Evolutionary conservation across 2,797 vertebrate genomes (phyloP).

Genomic region (Parotocinclus haroldoi): DNA sequence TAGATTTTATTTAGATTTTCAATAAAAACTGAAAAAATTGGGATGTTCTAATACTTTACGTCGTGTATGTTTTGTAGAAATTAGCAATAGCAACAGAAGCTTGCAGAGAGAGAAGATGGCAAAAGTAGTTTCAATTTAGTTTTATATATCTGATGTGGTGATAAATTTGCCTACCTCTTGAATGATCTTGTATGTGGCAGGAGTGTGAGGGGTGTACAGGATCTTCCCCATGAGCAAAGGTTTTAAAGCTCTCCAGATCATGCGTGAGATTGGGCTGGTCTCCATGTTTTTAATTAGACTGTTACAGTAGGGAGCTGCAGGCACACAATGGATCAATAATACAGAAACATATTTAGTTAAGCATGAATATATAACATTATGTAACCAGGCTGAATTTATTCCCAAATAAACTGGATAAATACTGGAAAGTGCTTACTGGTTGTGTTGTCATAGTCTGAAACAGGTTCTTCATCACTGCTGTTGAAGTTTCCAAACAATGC

Average conservation of each 20-base stretch:
- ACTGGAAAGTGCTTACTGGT: slow-evolving; percentile 75
- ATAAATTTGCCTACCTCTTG: slow-evolving; percentile 74
- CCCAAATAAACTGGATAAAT: neutral
- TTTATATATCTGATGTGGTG: neutral
- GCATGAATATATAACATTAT: no score
- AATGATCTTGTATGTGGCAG: slow-evolving; percentile 82
- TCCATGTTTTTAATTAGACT: slow-evolving; percentile 88
- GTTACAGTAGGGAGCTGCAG: slow-evolving; percentile 89
- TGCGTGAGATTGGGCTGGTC: slow-evolving; percentile 87
- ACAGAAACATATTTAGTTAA: no score
- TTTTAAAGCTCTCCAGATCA: slow-evolving; percentile 94
- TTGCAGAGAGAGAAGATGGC: no score
- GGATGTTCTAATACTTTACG: no score
- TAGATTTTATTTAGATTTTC: no score
- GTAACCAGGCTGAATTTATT: neutral
- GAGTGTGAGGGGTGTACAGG: slow-evolving; percentile 89
- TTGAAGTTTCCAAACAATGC: slow-evolving; percentile 85
- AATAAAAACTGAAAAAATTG: no score
- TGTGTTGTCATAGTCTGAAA: slow-evolving; percentile 84
- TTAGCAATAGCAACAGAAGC: no score
- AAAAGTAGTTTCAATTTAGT: no score
- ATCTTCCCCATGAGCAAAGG: slow-evolving; percentile 93
- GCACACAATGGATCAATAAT: neutral
- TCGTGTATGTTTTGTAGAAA: no score
- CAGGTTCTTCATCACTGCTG: slow-evolving; percentile 78